phyloP scores from a whole-genome alignment of 2,113 vertebrate genomes.

The Climacteris rufus region DNA sequence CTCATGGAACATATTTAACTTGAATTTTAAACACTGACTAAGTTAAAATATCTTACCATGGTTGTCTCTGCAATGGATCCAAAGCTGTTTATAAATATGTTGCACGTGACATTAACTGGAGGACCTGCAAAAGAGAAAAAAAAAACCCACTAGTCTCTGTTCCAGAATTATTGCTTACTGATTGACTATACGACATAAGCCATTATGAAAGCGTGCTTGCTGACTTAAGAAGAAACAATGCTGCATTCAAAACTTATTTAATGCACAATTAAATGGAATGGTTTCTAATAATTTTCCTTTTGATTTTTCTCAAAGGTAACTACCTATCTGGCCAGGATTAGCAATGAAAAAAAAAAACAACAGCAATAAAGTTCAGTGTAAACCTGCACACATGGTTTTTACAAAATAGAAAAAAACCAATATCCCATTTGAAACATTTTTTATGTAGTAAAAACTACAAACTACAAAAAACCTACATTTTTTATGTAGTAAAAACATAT shows the following conservation, averaged over 20 bases:
- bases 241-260: not conserved
- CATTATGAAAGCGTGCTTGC: not conserved
- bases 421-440: not conserved
- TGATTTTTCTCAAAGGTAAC: not conserved
- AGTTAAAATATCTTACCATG: conserved; percentile 79
- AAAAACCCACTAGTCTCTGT: not conserved
- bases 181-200: not conserved
- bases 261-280: not conserved
- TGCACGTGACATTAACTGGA: conserved; percentile 92
- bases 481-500: not conserved
- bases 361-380: not conserved
- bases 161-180: not conserved
- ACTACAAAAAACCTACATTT: too few species aligned
- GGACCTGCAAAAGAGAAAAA: conserved; percentile 76
- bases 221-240: not conserved
- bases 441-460: not conserved
- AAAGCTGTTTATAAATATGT: conserved; percentile 97
- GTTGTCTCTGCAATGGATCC: conserved; percentile 94
- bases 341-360: not conserved
- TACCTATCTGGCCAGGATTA: not conserved
- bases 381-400: not conserved
- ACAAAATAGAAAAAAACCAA: not conserved
- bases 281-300: not conserved
- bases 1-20: not conserved
- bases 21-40: not conserved